Percentiles rank a stretch among this genome's conserved stretches.
Evolutionary conservation across 2,888 invertebrate genomes (phyloP).

Genomic region (Aphidius colemani): DNA sequence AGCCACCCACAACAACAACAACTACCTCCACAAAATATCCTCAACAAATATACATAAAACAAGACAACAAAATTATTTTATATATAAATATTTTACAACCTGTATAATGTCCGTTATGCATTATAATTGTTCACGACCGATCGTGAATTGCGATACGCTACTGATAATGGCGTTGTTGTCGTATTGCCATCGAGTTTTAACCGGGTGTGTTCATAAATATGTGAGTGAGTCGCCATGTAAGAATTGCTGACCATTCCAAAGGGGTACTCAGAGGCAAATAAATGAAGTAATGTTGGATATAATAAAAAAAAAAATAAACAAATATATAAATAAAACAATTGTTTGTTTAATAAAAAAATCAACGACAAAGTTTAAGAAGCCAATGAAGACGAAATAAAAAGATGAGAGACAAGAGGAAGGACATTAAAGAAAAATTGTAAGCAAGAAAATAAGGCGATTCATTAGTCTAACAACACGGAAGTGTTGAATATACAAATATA

Average conservation of each 20-base stretch:
- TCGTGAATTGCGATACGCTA: constrained; percentile 36
- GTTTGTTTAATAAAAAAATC: constrained; percentile 4
- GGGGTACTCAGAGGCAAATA: not conserved
- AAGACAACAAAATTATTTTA: no score
- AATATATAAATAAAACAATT: not conserved
- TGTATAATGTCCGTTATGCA: constrained; percentile 44
- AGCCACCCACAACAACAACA: not conserved
- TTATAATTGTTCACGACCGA: constrained; percentile 42
- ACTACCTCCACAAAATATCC: not conserved
- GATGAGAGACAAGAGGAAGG: constrained; percentile 22
- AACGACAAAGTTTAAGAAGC: not conserved
- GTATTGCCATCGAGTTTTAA: constrained; percentile 25
- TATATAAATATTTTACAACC: constrained; percentile 32
- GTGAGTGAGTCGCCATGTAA: constrained; percentile 17
- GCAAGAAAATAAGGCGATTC: constrained; percentile 49
- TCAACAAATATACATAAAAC: constrained; percentile 35
- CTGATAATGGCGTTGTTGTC: constrained; percentile 34
- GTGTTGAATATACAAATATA: constrained; percentile 39
- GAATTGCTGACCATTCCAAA: not conserved
- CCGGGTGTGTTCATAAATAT: constrained; percentile 31
- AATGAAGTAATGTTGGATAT: not conserved
- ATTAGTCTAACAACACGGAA: constrained; percentile 60
- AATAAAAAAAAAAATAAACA: not conserved
- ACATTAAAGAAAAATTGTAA: constrained; percentile 16
- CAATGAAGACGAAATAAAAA: constrained; percentile 14